phyloP scores from a whole-genome alignment of 2,113 vertebrate species.

The Semnornis frantzii region DNA sequence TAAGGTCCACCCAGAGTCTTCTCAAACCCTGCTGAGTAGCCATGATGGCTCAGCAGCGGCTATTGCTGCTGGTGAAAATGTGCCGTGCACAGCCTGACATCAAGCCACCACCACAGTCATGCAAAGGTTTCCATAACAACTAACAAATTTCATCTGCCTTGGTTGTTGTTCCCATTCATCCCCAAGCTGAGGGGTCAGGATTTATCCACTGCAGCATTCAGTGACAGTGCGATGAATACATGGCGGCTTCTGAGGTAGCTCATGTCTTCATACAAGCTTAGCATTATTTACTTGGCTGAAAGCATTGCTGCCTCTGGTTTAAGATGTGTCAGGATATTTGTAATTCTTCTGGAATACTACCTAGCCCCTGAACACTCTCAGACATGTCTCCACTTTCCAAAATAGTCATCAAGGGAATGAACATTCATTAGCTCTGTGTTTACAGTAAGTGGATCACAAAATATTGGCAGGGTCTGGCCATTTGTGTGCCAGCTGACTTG shows the following conservation, averaged over 20 bases:
- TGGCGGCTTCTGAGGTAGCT: background rate
- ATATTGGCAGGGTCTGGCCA: constrained; percentile 18
- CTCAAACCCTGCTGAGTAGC: background rate
- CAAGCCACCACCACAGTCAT: background rate
- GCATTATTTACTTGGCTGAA: constrained; percentile 26
- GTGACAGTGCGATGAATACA: background rate
- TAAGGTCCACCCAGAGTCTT: too few relatives aligned
- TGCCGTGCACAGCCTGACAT: background rate
- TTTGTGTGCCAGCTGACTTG: constrained; percentile 45
- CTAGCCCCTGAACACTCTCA: constrained; percentile 9
- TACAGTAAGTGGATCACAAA: constrained; percentile 59
- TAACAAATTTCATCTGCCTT: background rate
- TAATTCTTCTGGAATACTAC: background rate
- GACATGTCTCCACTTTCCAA: constrained; percentile 8
- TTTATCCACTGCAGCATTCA: background rate
- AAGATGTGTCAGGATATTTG: constrained; percentile 1
- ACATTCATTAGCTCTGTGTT: constrained; percentile 47
- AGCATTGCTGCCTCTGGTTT: background rate
- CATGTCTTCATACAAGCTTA: background rate
- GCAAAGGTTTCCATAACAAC: background rate
- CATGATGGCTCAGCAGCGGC: background rate
- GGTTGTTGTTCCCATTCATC: background rate
- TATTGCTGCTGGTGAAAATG: background rate
- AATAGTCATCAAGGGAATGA: constrained; percentile 44
- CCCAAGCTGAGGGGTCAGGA: background rate